These are phyloP conservation scores for Apus apus DNA, from an alignment of 2,113 vertebrate genomes.

Conservation along the genomic window DNA sequence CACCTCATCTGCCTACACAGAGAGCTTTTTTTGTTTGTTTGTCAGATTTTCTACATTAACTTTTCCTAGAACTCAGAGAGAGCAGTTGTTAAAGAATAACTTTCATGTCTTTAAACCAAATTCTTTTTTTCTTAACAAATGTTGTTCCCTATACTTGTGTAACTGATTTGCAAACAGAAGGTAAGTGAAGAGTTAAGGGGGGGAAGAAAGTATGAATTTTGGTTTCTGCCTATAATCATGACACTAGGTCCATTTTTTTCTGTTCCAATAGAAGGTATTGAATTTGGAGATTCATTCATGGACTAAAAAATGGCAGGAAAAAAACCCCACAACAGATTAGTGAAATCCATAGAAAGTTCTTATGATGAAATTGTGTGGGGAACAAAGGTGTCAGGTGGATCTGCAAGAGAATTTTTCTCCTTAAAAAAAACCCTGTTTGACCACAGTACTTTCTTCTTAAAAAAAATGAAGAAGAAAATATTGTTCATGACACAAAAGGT, in stretches of 20 bases:
- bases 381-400: background rate
- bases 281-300: slow-evolving; percentile 23
- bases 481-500: background rate
- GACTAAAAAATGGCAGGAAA: background rate
- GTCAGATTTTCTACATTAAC: background rate
- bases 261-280: background rate
- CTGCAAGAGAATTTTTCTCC: background rate
- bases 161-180: background rate
- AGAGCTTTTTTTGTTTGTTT: slow-evolving; percentile 53
- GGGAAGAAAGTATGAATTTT: background rate
- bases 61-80: background rate
- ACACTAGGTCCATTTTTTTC: background rate
- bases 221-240: background rate
- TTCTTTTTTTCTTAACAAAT: background rate
- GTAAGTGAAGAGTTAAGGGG: background rate
- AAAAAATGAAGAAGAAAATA: background rate
- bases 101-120: background rate
- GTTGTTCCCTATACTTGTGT: background rate
- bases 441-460: background rate
- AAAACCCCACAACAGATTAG: background rate
- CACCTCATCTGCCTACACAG: slow-evolving; percentile 59
- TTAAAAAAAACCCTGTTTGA: background rate
- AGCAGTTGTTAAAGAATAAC: background rate
- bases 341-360: background rate
- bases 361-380: background rate